These are phyloP conservation scores for Drosophila gaucha DNA, from an alignment of 2,888 invertebrate species.

Conservation along the genomic window DNA sequence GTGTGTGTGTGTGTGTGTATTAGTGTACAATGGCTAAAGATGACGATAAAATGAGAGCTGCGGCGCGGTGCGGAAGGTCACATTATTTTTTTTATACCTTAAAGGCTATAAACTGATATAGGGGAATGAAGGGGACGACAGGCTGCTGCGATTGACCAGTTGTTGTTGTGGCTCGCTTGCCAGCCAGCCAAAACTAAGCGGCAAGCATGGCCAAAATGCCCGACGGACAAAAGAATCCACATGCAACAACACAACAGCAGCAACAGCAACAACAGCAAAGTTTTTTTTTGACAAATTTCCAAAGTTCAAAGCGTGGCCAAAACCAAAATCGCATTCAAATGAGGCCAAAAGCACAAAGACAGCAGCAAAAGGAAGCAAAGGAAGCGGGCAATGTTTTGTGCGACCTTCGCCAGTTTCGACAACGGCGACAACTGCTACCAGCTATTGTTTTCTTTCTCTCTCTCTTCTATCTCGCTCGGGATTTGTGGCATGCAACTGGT, in stretches of 20 bases:
- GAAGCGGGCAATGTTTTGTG: conserved; percentile 14
- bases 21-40: conserved; percentile 35
- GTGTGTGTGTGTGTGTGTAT: conserved; percentile 22
- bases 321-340: conserved; percentile 63
- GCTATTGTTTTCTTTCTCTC: background rate
- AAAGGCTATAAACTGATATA: conserved; percentile 65
- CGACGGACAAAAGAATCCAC: conserved; percentile 48
- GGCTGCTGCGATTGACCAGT: conserved; percentile 57
- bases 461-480: background rate
- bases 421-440: conserved; percentile 37
- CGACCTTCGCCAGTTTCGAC: conserved; percentile 68
- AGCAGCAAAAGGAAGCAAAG: conserved; percentile 1
- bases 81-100: conserved; percentile 72
- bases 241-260: conserved; percentile 48
- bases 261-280: conserved; percentile 5
- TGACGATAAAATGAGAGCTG: conserved; percentile 15
- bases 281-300: conserved; percentile 20
- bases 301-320: conserved; percentile 70
- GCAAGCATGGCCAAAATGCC: conserved; percentile 62
- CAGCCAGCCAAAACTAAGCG: conserved; percentile 60
- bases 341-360: conserved; percentile 29
- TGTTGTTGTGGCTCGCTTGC: conserved; percentile 49
- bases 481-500: conserved; percentile 69
- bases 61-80: conserved; percentile 40
- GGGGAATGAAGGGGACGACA: conserved; percentile 2